These are phyloP conservation scores for Salvator merianae DNA, from an alignment of 2,113 vertebrate species.

Conservation along the genomic window DNA sequence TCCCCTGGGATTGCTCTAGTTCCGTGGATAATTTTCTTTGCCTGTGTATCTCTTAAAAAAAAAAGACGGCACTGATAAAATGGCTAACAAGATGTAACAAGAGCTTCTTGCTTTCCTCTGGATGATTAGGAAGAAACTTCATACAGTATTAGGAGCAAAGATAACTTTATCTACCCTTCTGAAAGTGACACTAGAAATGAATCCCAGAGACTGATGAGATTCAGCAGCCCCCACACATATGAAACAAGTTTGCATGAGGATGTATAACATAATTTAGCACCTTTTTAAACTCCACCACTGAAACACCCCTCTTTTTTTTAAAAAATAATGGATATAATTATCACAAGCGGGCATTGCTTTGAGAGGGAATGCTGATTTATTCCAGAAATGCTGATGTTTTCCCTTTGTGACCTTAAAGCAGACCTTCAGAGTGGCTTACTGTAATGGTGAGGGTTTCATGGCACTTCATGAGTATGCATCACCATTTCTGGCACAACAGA, in stretches of 20 bases:
- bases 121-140: slow-evolving; percentile 25
- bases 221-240: background rate
- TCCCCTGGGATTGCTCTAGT: slow-evolving; percentile 16
- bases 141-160: background rate
- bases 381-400: no score
- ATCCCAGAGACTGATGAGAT: background rate
- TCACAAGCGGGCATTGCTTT: background rate
- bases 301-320: slow-evolving; percentile 19
- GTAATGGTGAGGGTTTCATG: no score
- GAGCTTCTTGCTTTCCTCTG: slow-evolving; percentile 35
- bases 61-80: slow-evolving; percentile 45
- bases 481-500: no score
- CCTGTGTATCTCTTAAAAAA: slow-evolving; percentile 28
- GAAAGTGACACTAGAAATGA: slow-evolving; percentile 28
- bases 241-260: background rate
- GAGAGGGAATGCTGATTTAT: no score
- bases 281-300: slow-evolving; percentile 22
- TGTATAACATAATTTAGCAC: slow-evolving; percentile 7
- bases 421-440: no score
- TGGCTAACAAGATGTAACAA: slow-evolving; percentile 48
- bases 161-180: slow-evolving; percentile 31
- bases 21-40: slow-evolving; percentile 38
- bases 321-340: slow-evolving; percentile 3
- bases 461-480: no score
- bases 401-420: no score